These are phyloP conservation scores for Meiosimyza decipiens DNA, from an alignment of 2,888 invertebrate species.

Conservation along the genomic window DNA sequence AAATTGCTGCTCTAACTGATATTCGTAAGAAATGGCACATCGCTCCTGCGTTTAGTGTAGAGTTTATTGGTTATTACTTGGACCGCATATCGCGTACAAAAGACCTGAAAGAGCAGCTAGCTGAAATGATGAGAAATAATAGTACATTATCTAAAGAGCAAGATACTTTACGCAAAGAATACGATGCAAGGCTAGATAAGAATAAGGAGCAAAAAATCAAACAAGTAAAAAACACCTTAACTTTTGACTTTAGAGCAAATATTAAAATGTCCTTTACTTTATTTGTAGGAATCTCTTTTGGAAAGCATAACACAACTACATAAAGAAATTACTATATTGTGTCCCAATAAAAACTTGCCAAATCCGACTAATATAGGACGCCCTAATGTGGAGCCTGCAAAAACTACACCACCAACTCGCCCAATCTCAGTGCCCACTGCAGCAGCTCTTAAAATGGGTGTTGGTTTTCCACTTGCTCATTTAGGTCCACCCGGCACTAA, in stretches of 20 bases:
- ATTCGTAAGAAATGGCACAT: constrained; percentile 94
- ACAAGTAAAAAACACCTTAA: constrained; percentile 58
- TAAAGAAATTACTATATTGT: constrained; percentile 71
- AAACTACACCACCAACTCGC: constrained; percentile 66
- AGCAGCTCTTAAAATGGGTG: constrained; percentile 87
- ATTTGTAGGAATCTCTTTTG: constrained; percentile 44
- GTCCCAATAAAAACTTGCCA: constrained; percentile 72
- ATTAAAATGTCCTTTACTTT: neutral
- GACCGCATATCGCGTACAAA: constrained; percentile 87
- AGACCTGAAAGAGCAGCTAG: constrained; percentile 80
- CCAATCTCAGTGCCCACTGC: constrained; percentile 84
- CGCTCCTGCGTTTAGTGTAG: constrained; percentile 92
- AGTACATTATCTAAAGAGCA: constrained; percentile 81
- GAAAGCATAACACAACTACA: constrained; percentile 67
- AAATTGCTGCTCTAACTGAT: constrained; percentile 83
- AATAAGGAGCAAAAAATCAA: constrained; percentile 75
- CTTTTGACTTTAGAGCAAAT: neutral
- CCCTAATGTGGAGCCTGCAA: constrained; percentile 59
- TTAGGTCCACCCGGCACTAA: constrained; percentile 71
- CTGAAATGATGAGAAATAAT: constrained; percentile 80
- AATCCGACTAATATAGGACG: constrained; percentile 71
- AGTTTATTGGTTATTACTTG: constrained; percentile 93
- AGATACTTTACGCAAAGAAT: constrained; percentile 77
- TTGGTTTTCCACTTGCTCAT: constrained; percentile 83
- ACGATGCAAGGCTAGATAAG: constrained; percentile 78